A percentile compares a stretch with the other conserved stretches of the same genome.
Evolutionary conservation across 1,140 invertebrate genomes (phyloP).

Genomic region (Platyura marginata): DNA sequence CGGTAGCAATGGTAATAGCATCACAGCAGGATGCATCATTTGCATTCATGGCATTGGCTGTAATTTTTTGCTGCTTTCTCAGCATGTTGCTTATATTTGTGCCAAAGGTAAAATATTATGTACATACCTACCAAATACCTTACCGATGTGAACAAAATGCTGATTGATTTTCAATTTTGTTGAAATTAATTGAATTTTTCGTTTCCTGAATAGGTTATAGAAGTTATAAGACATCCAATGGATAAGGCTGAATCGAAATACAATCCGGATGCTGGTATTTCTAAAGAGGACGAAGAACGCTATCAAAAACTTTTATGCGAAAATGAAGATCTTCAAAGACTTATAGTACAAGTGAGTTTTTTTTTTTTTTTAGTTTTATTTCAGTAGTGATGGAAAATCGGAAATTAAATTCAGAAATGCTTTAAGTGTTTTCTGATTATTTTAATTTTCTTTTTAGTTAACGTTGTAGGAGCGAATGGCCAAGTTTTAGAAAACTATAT

Average conservation of each 20-base stretch:
- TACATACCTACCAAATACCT: too few species aligned
- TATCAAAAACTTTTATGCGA: conserved; percentile 86
- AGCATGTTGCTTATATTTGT: conserved; percentile 95
- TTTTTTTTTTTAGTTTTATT: too few species aligned
- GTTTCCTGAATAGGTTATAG: conserved; percentile 42
- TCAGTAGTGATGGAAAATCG: too few species aligned
- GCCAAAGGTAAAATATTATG: conserved; percentile 86
- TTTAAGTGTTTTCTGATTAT: too few species aligned
- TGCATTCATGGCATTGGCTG: conserved; percentile 86
- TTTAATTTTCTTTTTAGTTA: too few species aligned
- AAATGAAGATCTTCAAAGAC: conserved; percentile 89
- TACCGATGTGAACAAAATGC: too few species aligned
- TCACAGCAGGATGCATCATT: conserved; percentile 95
- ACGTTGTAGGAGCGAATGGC: too few species aligned
- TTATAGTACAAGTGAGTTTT: conserved; percentile 66
- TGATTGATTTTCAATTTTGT: neutral
- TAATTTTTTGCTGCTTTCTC: conserved; percentile 91
- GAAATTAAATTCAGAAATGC: too few species aligned
- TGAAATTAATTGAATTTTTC: too few species aligned
- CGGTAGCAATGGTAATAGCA: conserved; percentile 90
- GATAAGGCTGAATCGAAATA: conserved; percentile 71
- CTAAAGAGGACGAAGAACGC: conserved; percentile 88
- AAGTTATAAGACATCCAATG: conserved; percentile 62
- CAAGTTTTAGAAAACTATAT: too few species aligned
- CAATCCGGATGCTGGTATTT: conserved; percentile 68